Evolutionary conservation across 1,140 invertebrate genomes (phyloP).

Genomic region (Schlechtendalia chinensis): DNA sequence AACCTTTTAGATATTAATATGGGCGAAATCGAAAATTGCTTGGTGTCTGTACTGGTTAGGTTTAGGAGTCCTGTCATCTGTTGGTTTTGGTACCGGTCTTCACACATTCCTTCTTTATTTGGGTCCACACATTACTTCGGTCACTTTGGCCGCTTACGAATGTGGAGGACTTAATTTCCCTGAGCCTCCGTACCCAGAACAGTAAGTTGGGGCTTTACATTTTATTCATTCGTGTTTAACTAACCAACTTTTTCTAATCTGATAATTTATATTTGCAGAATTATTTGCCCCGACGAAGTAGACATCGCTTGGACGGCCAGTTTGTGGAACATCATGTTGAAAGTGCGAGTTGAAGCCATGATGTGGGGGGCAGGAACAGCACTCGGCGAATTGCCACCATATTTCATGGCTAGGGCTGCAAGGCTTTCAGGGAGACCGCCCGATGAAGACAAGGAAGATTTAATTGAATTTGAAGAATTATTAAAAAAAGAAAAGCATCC

Average conservation of each 20-base stretch:
- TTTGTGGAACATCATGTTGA: constrained; percentile 88
- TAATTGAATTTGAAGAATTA: constrained; percentile 70
- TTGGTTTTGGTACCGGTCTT: constrained; percentile 94
- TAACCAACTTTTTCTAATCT: constrained; percentile 39
- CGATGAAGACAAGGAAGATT: constrained; percentile 65
- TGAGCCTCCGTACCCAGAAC: constrained; percentile 83
- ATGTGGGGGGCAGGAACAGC: constrained; percentile 98
- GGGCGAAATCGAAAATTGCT: constrained; percentile 58
- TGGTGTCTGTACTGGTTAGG: constrained; percentile 94
- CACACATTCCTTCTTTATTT: constrained; percentile 98
- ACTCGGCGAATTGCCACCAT: constrained; percentile 90
- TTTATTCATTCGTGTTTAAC: not conserved
- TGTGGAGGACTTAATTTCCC: constrained; percentile 94
- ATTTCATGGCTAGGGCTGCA: constrained; percentile 97
- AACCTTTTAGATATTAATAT: constrained; percentile 52
- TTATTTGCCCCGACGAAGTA: constrained; percentile 71
- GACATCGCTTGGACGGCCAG: constrained; percentile 64
- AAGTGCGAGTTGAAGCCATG: constrained; percentile 94
- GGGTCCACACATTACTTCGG: constrained; percentile 86
- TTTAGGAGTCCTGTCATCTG: constrained; percentile 92
- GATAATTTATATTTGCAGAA: constrained; percentile 59
- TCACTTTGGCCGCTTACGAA: constrained; percentile 98
- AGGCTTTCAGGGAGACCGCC: constrained; percentile 72
- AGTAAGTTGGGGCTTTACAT: constrained; percentile 61
- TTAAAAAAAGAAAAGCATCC: constrained; percentile 63